Evolutionary conservation across 2,113 vertebrate genomes (phyloP).

Genomic region (Psophia crepitans): DNA sequence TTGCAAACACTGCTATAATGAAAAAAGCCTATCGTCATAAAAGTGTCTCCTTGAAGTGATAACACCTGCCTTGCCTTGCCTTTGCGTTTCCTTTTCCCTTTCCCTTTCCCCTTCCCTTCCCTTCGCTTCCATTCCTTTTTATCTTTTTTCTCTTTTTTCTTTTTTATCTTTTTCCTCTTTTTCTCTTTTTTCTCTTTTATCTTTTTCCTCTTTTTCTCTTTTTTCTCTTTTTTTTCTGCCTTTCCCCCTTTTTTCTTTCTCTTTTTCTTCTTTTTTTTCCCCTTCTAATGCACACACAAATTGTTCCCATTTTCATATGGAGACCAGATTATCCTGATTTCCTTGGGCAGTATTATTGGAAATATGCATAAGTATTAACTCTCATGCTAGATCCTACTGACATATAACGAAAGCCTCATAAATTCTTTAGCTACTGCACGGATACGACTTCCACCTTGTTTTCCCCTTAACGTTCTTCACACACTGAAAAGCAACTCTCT

Average conservation of each 20-base stretch:
- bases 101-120: too few species aligned
- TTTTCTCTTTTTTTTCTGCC: too few species aligned
- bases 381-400: neutral
- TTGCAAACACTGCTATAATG: neutral
- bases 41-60: neutral
- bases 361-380: neutral
- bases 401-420: neutral
- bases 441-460: neutral
- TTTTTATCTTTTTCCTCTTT: too few species aligned
- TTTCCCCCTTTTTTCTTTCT: too few species aligned
- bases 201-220: neutral
- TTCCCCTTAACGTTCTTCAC: neutral
- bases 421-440: neutral
- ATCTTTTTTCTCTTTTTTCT: too few species aligned
- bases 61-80: too few species aligned
- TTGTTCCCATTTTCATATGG: neutral
- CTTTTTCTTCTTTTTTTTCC: too few species aligned
- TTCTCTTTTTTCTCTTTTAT: too few species aligned
- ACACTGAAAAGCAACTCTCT: neutral
- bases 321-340: neutral
- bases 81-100: too few species aligned
- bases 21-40: neutral
- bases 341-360: neutral
- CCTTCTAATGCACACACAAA: neutral
- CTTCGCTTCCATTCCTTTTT: too few species aligned